Conservation (phyloP, 1,140 invertebrate genomes). For the Colletes latitarsis region DNA sequence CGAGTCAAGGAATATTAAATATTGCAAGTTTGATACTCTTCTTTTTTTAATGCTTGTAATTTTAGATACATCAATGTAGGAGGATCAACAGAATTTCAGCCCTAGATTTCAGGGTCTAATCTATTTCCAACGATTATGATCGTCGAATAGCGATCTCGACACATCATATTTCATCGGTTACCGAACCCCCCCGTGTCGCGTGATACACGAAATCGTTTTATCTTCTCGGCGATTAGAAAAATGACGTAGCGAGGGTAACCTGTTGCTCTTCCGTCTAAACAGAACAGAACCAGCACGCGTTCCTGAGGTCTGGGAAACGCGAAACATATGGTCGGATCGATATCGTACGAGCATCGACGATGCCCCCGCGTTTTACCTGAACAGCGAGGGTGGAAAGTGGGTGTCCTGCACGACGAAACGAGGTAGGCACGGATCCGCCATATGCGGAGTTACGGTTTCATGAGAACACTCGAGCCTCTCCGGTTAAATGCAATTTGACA, state of each 20-base stretch:
- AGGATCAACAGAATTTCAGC: too few relatives aligned
- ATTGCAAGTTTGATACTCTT: too few relatives aligned
- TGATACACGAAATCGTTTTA: conserved; percentile 46
- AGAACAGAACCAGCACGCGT: conserved; percentile 10
- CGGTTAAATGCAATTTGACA: conserved; percentile 68
- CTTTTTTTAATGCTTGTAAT: too few relatives aligned
- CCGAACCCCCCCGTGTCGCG: neutral
- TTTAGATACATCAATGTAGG: too few relatives aligned
- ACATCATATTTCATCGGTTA: conserved; percentile 11
- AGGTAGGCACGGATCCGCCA: conserved; percentile 53
- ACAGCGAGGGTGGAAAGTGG: conserved; percentile 51
- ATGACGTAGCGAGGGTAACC: conserved; percentile 41
- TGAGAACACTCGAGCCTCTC: conserved; percentile 64
- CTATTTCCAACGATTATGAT: neutral
- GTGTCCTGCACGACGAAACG: conserved; percentile 47
- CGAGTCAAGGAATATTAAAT: too few relatives aligned
- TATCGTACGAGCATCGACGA: conserved; percentile 52
- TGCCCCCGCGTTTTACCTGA: conserved; percentile 56
- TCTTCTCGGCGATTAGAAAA: conserved; percentile 56
- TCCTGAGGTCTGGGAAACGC: conserved; percentile 66
- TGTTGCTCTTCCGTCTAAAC: conserved; percentile 54
- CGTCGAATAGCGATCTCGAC: neutral
- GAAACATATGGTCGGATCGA: conserved; percentile 67
- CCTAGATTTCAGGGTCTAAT: neutral
- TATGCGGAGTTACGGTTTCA: conserved; percentile 65